Percentiles rank a stretch among this genome's conserved stretches.
phyloP scores from a whole-genome alignment of 53 echinoderm and acorn worm species.

The Luidia sarsii region DNA sequence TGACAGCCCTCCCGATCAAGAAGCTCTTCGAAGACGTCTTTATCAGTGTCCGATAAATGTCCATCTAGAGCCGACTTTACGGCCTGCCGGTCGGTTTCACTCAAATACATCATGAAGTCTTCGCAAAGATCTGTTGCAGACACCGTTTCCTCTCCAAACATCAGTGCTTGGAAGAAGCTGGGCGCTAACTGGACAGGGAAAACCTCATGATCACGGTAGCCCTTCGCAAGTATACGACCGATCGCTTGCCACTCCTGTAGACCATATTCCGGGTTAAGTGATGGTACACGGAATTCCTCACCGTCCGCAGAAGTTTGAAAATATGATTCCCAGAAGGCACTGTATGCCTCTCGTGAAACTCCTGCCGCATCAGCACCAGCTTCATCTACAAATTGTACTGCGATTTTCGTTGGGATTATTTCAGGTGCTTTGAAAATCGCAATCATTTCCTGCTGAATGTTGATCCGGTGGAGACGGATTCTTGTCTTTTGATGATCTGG shows the following conservation, averaged over 20 bases:
- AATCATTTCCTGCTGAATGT: constrained; percentile 9
- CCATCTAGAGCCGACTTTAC: neutral
- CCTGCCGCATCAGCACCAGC: constrained; percentile 37
- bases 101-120: constrained; percentile 10
- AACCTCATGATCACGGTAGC: constrained; percentile 42
- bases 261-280: constrained; percentile 35
- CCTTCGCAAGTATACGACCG: constrained; percentile 59
- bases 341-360: constrained; percentile 44
- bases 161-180: constrained; percentile 25
- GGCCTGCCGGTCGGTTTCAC: neutral
- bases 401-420: constrained; percentile 9
- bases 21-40: constrained; percentile 36
- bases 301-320: constrained; percentile 47
- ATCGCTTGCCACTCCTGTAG: constrained; percentile 58
- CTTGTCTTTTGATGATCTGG: no score
- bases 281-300: constrained; percentile 21
- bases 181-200: constrained; percentile 30
- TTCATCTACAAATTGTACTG: constrained; percentile 51
- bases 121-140: neutral
- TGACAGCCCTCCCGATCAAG: constrained; percentile 1
- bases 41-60: constrained; percentile 17
- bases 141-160: constrained; percentile 4
- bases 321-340: constrained; percentile 53
- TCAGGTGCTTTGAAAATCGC: constrained; percentile 41
- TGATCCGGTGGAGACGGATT: neutral